Base-by-base conservation (phyloP, 2,888 invertebrate genomes). In the Eupithecia inturbata region DNA sequence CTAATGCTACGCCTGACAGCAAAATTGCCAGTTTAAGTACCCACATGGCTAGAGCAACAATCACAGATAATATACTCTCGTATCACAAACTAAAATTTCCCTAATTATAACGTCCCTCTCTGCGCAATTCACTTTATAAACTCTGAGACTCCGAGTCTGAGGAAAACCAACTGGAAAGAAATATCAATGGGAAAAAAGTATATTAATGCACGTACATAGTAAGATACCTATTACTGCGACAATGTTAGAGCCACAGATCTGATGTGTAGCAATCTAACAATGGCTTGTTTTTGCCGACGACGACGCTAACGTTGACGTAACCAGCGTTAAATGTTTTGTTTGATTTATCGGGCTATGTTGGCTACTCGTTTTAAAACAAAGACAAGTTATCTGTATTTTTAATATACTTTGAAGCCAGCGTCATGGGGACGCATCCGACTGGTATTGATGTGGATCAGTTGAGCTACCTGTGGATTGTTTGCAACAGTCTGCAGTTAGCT, bases 51-150 rank as follows among this genome's bases (percentile, higher is more conserved):
- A 62, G 31, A 62, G 9, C 26, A 14, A 57, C 26, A 26, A 26
- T 19, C 31, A 31, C 31, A 31, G 19, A 4, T 16, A 10, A 4
- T 16, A 10, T 31, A 26, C 26, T 60, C 60, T 22, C 26, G 19
- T 62, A 62, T 62, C 4, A 62, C 64, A 36, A 36, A n/a, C 0
- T 4, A 19, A 4, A 31, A 9, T 31, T 36, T 36, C 9, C n/a
- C 36, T 64, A 33, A 63, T 63, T 64, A n/a, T n/a, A 22, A 64
- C 64, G 64, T 36, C 64, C 12, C 64, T 64, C 64, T 64, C 10
- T 33, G n/a, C 31, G 64, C 31, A 36, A 31, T 12, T 36, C 64
- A n/a, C n/a, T 64, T 64, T 64, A 64, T 64, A 64, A 64, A 64
- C 64, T 64, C 19, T 31, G 19, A 62, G 49, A n/a, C 7, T 53